phyloP scores from a whole-genome alignment of 2,797 vertebrate species.

The Podarcis siculus region DNA sequence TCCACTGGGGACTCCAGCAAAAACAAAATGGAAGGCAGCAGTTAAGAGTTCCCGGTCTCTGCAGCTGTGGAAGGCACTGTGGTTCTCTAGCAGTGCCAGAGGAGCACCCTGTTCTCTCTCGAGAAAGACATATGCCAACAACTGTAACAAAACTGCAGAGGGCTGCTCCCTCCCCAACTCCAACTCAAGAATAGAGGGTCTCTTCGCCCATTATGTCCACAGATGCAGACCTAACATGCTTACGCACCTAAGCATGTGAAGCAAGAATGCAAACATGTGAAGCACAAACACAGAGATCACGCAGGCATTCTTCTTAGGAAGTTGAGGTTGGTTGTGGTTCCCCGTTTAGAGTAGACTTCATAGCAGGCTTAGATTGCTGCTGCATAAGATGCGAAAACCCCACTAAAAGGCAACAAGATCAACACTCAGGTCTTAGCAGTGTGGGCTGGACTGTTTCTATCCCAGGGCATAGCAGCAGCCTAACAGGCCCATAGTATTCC shows the following conservation, averaged over 20 bases:
- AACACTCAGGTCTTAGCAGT: background rate
- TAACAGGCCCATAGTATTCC: background rate
- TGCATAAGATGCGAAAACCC: background rate
- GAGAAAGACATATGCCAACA: no score
- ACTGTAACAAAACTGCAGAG: slow-evolving; percentile 8
- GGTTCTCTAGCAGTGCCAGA: no score
- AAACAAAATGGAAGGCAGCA: no score
- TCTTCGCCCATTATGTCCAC: background rate
- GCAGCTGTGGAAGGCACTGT: no score
- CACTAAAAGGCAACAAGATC: background rate
- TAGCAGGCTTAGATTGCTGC: background rate
- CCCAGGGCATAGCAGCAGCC: background rate
- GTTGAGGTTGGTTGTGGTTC: background rate
- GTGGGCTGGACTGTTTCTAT: background rate
- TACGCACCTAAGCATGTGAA: background rate
- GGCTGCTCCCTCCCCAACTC: background rate
- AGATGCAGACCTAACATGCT: background rate
- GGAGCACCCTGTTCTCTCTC: no score
- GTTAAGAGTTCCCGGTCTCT: no score
- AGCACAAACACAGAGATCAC: background rate
- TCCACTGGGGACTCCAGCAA: no score
- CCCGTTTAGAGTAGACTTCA: background rate
- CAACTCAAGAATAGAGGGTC: background rate
- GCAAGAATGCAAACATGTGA: background rate
- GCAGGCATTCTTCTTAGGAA: background rate